phyloP scores from a whole-genome alignment of 2,888 invertebrate genomes.

The Rhingia rostrata region DNA sequence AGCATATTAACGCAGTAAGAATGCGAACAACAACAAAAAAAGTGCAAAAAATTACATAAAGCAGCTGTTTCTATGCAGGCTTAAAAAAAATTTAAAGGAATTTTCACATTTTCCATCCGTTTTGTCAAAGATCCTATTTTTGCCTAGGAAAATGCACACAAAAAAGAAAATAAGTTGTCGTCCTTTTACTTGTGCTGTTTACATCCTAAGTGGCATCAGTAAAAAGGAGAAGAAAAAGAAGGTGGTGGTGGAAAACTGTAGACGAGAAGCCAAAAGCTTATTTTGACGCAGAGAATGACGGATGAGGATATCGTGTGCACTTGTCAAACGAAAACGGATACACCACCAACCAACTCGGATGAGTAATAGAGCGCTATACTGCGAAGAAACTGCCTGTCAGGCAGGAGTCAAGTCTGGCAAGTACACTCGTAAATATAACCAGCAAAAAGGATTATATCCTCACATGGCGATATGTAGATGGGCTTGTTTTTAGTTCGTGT shows the following conservation, averaged over 20 bases:
- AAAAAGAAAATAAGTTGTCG: constrained; percentile 5
- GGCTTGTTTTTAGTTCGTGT: constrained; percentile 51
- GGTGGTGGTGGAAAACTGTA: too few species aligned
- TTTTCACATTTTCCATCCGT: constrained; percentile 16
- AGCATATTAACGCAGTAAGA: not conserved
- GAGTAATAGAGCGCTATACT: constrained; percentile 51
- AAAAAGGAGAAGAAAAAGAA: constrained; percentile 16
- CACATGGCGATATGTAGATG: constrained; percentile 18
- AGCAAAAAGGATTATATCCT: constrained; percentile 55
- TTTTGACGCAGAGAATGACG: constrained; percentile 60
- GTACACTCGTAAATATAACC: constrained; percentile 11
- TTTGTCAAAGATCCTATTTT: constrained; percentile 52
- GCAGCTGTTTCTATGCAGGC: constrained; percentile 71
- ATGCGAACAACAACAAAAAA: not conserved
- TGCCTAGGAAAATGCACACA: constrained; percentile 12
- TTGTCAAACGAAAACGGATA: constrained; percentile 66
- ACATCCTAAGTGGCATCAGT: constrained; percentile 66
- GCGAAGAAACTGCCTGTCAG: constrained; percentile 39
- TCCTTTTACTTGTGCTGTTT: constrained; percentile 55
- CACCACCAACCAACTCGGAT: constrained; percentile 38
- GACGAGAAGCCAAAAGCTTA: constrained; percentile 54
- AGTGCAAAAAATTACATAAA: constrained; percentile 4
- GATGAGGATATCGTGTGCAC: constrained; percentile 67
- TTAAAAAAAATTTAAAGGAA: constrained; percentile 34
- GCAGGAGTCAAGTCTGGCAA: constrained; percentile 32